Percentiles rank a stretch among this genome's conserved stretches.
phyloP scores from a whole-genome alignment of 2,113 vertebrate species.

The Trachemys scripta region DNA sequence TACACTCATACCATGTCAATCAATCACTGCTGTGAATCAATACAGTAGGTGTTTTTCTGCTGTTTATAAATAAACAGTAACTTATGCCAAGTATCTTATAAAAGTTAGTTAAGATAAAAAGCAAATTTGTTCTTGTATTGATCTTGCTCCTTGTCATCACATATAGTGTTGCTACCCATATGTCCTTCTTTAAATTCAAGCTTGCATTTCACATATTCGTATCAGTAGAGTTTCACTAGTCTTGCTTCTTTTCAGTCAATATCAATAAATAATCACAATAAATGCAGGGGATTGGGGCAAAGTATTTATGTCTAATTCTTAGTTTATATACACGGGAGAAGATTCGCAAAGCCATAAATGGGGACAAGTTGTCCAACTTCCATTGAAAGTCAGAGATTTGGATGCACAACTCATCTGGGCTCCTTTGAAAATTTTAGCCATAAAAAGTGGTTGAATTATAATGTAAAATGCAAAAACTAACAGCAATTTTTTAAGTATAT shows the following conservation, averaged over 20 bases:
- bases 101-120: conserved; percentile 60
- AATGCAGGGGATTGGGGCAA: neutral
- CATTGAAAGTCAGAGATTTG: neutral
- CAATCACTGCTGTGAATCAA: conserved; percentile 35
- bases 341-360: neutral
- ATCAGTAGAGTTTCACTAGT: neutral
- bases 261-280: neutral
- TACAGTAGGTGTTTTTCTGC: conserved; percentile 22
- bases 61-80: conserved; percentile 50
- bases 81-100: conserved; percentile 41
- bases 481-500: neutral
- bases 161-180: neutral
- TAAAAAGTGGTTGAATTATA: neutral
- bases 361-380: neutral
- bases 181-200: neutral
- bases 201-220: conserved; percentile 13
- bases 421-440: neutral
- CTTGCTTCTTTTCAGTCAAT: neutral
- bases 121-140: conserved; percentile 30
- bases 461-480: neutral
- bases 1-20: conserved; percentile 21
- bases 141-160: conserved; percentile 8
- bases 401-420: neutral
- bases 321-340: neutral
- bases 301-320: neutral